Evolutionary conservation across 2,888 invertebrate genomes (phyloP), one percentile per base, ranked within the genome.

Genomic region (Lingula anatina): DNA sequence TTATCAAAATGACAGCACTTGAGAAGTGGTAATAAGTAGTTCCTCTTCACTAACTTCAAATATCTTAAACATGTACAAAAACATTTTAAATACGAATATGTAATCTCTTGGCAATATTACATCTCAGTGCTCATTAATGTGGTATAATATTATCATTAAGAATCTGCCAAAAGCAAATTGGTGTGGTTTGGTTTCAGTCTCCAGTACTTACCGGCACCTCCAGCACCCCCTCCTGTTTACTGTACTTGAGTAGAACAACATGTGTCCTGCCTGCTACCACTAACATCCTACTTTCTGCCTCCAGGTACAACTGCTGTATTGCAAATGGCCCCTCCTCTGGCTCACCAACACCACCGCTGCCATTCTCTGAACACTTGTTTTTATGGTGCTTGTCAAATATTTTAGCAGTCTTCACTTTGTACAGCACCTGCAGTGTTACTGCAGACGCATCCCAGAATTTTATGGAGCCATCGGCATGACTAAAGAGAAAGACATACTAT

Each of bases 381-480:
- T 64, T 59, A 61, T 73, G 84, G 57, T 86, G 85, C 70, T 86
- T 85, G 73, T 89, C 89, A 77, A 89, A 89, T 49, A 88, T 83
- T 82, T 96, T 95, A 63, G 91, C 89, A 74, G 95, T 95, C 83
- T 96, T 97, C 71, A 97, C 57, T 83, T 96, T 96, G 82, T 97
- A 97, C 73, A 97, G 84, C 70, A 95, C 88, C 83, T 96, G 95
- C 66, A 99, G 83, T 56, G 90, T 89, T 61, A 94, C 94, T 78
- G 71, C 54, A 71, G 94, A 93, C 42, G 94, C 93, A 78, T 99
- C 97, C 97, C 97, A 99, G 80, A 99, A 99, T 78, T 96, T 96
- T 50, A 99, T 83, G 72, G 94, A 94, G 46, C 99, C 99, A 80
- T 99, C 99, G 59, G 95, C 90, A 80, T 97, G 96, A 45, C 93